phyloP scores from a whole-genome alignment of 64 coral and sea anemone species.

The Anthopleura sola region DNA sequence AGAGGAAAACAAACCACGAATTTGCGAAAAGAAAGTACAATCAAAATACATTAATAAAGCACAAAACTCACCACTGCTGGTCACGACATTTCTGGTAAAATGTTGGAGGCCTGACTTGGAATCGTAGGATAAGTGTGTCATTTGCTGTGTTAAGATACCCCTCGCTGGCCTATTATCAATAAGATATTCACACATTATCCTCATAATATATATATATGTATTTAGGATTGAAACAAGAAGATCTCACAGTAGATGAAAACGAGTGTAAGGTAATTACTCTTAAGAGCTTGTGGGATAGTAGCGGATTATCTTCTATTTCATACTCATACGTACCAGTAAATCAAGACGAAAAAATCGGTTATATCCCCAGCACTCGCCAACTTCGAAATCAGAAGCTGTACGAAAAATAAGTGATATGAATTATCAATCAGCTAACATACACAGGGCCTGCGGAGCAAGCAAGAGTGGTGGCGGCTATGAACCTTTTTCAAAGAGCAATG shows the following conservation, averaged over 20 bases:
- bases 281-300: too few species aligned
- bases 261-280: too few species aligned
- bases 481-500: too few species aligned
- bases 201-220: too few species aligned
- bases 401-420: background rate
- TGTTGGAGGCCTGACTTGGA: conserved; percentile 96
- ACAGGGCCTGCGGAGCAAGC: too few species aligned
- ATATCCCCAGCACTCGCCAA: conserved; percentile 99
- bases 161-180: conserved; percentile 60
- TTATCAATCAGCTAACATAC: too few species aligned
- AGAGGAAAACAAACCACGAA: too few species aligned
- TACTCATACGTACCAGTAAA: conserved; percentile 64
- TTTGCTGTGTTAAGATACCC: conserved; percentile 93
- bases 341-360: conserved; percentile 98
- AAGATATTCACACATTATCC: background rate
- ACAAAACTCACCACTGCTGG: conserved; percentile 78
- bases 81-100: conserved; percentile 98
- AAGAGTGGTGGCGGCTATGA: too few species aligned
- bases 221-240: too few species aligned
- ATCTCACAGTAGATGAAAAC: too few species aligned
- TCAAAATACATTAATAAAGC: too few species aligned
- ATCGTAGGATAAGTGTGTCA: conserved; percentile 96
- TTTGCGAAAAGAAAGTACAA: background rate
- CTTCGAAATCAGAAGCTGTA: conserved; percentile 98
- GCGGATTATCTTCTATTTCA: too few species aligned